Base-by-base conservation (phyloP, 2,113 vertebrate genomes). In the Catagonus wagneri region DNA sequence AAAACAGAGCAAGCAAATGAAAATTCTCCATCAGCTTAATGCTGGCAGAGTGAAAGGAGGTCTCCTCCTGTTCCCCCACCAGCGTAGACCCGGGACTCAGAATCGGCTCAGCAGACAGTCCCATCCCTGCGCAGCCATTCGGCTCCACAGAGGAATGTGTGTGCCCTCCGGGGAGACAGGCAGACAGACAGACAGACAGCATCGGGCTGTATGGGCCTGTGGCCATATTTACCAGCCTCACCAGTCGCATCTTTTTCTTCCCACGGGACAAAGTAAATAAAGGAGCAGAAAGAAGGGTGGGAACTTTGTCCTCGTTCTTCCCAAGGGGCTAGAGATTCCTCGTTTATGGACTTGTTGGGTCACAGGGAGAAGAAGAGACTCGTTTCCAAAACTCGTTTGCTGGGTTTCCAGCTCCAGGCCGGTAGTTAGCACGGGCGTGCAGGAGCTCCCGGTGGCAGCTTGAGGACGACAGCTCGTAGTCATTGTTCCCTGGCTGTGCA, bases 391-490 rank as follows among this genome's bases (percentile, higher is more conserved):
- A 15, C n/a, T 65, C 72, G 5, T 66, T 56, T 66, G 56, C 89
- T 93, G 84, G n/a, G n/a, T 44, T 63, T 60, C 87, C 58, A 22
- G 56, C 36, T 34, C 3, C 7, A 13, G 8, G 15, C 29, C 71
- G 23, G 72, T 23, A 56, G 13, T 68, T 85, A 36, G 7, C 27
- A 0, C 0, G 1, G 1, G 39, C 4, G 3, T 12, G 17, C 1
- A 13, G 22, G 39, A 68, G 66, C 54, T 36, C 6, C 11, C 2
- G 1, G 4, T 16, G 23, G 32, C 16, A 20, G 2, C 11, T 0
- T 7, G 0, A 32, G 4, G 22, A 4, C 9, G 4, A 2, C 2
- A 13, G 50, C 22, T 61, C 29, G 0, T 0, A 6, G 74, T 44
- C 34, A 3, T 1, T 25, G 16, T 16, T 61, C 6, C 39, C 27